Conservation (phyloP, 1,140 invertebrate species). For the Thalassaphorura encarpata region DNA sequence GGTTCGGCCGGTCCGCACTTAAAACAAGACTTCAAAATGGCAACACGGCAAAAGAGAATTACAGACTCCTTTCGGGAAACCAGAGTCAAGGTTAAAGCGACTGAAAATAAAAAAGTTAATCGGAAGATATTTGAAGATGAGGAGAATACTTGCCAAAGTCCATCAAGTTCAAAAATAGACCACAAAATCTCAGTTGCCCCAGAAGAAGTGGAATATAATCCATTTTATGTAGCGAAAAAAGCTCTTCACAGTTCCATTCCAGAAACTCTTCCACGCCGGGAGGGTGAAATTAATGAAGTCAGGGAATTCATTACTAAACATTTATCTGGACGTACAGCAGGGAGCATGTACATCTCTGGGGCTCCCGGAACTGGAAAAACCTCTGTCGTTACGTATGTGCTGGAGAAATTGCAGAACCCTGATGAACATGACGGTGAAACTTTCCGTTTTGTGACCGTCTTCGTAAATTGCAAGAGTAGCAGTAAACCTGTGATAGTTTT, state of each 20-base stretch:
- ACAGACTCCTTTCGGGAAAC: no score
- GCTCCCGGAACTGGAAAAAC: constrained; percentile 96
- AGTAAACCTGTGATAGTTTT: constrained; percentile 33
- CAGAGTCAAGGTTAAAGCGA: no score
- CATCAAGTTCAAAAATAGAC: no score
- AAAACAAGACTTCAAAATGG: no score
- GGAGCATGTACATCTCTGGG: constrained; percentile 85
- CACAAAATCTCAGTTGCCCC: no score
- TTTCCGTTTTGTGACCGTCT: constrained; percentile 28
- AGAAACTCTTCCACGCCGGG: constrained; percentile 59
- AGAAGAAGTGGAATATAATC: no score
- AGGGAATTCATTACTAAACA: constrained; percentile 56
- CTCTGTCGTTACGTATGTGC: constrained; percentile 63
- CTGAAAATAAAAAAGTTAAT: no score
- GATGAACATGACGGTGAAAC: constrained; percentile 10
- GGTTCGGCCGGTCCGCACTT: no score
- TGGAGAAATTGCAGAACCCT: constrained; percentile 40
- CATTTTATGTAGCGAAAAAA: constrained; percentile 33
- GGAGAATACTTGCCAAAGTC: no score
- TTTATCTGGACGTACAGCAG: constrained; percentile 54
- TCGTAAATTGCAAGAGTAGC: constrained; percentile 38
- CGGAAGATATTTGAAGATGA: no score
- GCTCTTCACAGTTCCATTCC: constrained; percentile 61
- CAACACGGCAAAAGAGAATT: no score
- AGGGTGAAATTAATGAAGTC: constrained; percentile 61